Base-by-base conservation (phyloP, 2,888 invertebrate species). In the Rhimphoctona megacephalus region DNA sequence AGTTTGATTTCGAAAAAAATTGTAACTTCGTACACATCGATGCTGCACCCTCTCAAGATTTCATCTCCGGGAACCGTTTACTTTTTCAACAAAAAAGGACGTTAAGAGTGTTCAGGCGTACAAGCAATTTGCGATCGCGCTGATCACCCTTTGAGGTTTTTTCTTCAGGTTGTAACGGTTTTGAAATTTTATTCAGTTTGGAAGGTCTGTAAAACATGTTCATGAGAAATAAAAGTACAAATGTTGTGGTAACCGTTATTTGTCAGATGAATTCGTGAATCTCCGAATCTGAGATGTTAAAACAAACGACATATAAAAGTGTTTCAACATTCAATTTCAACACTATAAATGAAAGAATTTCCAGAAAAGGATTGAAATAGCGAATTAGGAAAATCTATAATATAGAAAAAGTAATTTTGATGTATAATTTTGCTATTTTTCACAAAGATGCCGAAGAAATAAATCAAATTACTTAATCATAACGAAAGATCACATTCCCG, bases 11-110 rank as follows among this genome's bases (percentile, higher is more conserved):
- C 2, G 7, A 57, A 57, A 70, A 67, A 67, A 79, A 36, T 14
- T 54, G 22, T 7, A 22, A 33, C 73, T 52, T 30, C 19, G 61
- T 30, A 17, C 6, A 25, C 25, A 25, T 25, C 46, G 70, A 39
- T 49, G 73, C 33, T 72, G 72, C 72, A 72, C 73, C 73, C 52
- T 73, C 73, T 11, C n/a, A 22, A 54, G 52, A 73, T 73, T 33
- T 36, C 33, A 73, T 54, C 73, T 52, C 73, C 11, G 19, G 30
- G 25, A 49, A 70, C 70, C 52, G 36, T 73, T 54, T n/a, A 54
- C 52, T 11, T 73, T 73, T 30, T 30, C 30, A 22, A 25, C 33
- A n/a, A 73, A 72, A 54, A 54, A 36, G 14, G 22, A 46, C 33
- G 33, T 36, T 11, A 22, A n/a, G 54, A 54, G n/a, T 73, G 36